Base-by-base conservation (phyloP, 2,113 vertebrate genomes). In the Motacilla alba region DNA sequence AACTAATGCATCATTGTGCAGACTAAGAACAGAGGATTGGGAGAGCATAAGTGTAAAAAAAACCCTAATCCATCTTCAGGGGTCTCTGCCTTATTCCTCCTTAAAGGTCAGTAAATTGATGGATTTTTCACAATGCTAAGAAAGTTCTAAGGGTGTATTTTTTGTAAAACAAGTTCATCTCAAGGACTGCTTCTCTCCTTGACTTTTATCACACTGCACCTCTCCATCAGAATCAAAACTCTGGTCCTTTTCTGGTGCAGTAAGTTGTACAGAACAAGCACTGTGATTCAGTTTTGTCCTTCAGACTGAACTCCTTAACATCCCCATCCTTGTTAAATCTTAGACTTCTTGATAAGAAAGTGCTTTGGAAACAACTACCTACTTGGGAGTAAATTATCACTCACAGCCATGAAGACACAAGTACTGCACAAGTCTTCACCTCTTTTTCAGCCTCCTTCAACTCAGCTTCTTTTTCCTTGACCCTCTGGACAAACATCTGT, bases 401-500 rank as follows among this genome's bases (percentile, higher is more conserved):
- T 74, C 60, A 79, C 33, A 87, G 64, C 31, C 14, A 47, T 8
- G 28, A 55, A 77, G 21, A 89, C 49, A 83, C 52, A 95, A 73
- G n/a, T 41, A 93, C 30, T 83, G 53, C n/a, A 76, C 35, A 35
- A 35, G 43, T 56, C 47, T 68, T 97, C 92, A 99, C 99, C 98
- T 99, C 99, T 97, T 99, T 99, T 96, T 99, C 99, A 50, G 99
- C 99, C 88, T 99, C 99, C 95, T 99, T 99, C 59, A 99, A 98
- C 95, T 99, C 99, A 0, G 98, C 99, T 97, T 99, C 99, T 76
- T 99, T 99, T 95, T 99, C 99, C 94, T 99, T 99, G 74, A 99
- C 99, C 97, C 99, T 99, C 96, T 99, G 99, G 88, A 99, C 99
- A 72, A 99, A 99, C 99, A 99, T 99, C 95, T 99, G 99, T 90